A percentile compares a stretch with the other conserved stretches of the same genome.
Conservation (phyloP, 2,797 vertebrate species). For the Myiothlypis chrysogaster region DNA sequence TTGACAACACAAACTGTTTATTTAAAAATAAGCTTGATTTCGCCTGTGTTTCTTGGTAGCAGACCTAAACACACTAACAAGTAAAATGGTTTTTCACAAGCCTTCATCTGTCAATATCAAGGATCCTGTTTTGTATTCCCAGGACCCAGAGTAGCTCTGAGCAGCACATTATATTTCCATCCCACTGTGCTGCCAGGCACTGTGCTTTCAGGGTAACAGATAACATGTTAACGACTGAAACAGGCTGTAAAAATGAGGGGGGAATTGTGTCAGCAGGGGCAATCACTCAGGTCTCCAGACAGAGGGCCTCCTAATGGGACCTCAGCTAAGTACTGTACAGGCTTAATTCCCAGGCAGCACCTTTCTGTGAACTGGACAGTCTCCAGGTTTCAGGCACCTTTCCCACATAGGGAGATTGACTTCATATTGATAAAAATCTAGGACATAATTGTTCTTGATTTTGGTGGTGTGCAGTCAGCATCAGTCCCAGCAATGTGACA, state of each 20-base stretch:
- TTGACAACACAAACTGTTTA: neutral
- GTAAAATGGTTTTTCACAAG: slow-evolving; percentile 7
- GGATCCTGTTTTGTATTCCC: neutral
- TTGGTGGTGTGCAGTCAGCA: neutral
- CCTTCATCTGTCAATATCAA: slow-evolving; percentile 23
- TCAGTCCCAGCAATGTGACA: neutral
- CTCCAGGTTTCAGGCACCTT: neutral
- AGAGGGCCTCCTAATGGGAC: neutral
- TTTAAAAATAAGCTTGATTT: slow-evolving; percentile 20
- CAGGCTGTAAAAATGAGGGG: neutral
- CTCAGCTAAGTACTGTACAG: neutral
- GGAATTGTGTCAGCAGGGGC: neutral
- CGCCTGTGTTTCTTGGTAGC: neutral
- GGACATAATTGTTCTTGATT: neutral
- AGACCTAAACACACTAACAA: slow-evolving; percentile 5
- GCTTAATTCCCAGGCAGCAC: neutral
- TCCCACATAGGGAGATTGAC: neutral
- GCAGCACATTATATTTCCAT: slow-evolving; percentile 38
- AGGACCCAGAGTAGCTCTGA: slow-evolving; percentile 10
- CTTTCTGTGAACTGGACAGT: neutral
- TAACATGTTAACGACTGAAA: neutral
- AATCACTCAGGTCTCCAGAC: neutral
- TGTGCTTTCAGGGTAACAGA: slow-evolving; percentile 11
- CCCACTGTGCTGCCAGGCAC: slow-evolving; percentile 14
- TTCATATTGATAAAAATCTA: neutral